Evolutionary conservation across 2,113 vertebrate genomes (phyloP), one percentile per base, ranked within the genome.

Genomic region (Salvelinus namaycush): DNA sequence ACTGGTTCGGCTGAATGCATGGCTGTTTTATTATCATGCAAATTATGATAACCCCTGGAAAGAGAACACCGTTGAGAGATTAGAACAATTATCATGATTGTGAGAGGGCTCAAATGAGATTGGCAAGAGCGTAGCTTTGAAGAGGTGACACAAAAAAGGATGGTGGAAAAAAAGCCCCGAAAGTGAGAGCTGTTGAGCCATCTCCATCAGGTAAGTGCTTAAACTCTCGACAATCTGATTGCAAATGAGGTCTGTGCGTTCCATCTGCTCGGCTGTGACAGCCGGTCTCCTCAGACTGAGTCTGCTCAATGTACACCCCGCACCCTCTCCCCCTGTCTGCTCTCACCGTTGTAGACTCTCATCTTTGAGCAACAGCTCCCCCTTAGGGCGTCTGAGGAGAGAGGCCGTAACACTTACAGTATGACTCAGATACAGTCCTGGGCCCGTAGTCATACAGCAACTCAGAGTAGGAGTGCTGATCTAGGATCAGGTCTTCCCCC

Each of bases 281-380:
- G 75, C 34, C 68, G 69, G 31, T 60, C 49, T 22, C 39, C 27
- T 4, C 51, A 70, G 68, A 14, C 39, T 39, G 68, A 67, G 73
- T 34, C 74, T 71, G 72, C 73, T 74, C 70, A 48, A 49, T 44
- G 39, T 44, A 44, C 39, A 44, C 39, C 9, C 9, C 39, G 39
- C 39, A 44, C 39, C 39, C 9, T 12, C 39, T 44, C 9, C 39
- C 39, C 39, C 39, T 34, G 11, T 71, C 69, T 60, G 78, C 71
- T 76, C 78, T 13, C 65, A 14, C 14, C 9, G n/a, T 22, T 20
- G 49, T 22, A 73, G 68, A 34, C 60, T 76, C 72, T 34, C 70
- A 76, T 62, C 70, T 83, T 73, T 78, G 69, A 84, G 81, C 84
- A 88, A 86, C 82, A 87, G 85, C 86, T 76, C 87, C 86, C 84